These are phyloP conservation scores for Pogonomyrmex californicus DNA, from an alignment of 1,140 invertebrate genomes.

Conservation along the genomic window DNA sequence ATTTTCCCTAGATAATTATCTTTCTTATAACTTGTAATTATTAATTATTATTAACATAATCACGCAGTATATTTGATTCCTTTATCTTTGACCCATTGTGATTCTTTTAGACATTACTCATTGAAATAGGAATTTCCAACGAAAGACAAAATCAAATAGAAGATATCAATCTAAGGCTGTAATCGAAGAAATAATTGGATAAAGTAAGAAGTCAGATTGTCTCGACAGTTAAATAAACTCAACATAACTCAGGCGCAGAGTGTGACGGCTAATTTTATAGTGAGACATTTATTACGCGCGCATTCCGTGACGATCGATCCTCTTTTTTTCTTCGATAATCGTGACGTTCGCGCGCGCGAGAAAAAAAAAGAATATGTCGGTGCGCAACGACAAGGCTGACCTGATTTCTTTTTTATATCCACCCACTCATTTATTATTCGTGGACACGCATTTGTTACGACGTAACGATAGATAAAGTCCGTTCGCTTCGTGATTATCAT, in stretches of 20 bases:
- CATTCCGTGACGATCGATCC: slow-evolving; percentile 34
- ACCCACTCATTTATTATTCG: slow-evolving; percentile 38
- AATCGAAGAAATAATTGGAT: background rate
- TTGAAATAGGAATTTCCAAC: background rate
- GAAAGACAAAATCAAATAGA: slow-evolving; percentile 2
- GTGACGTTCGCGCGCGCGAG: slow-evolving; percentile 14
- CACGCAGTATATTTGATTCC: background rate
- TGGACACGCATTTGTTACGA: slow-evolving; percentile 26
- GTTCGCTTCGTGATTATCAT: slow-evolving; percentile 22
- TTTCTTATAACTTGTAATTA: background rate
- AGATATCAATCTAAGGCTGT: background rate
- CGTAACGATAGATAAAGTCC: slow-evolving; percentile 13
- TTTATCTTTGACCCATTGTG: background rate
- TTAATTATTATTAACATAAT: background rate
- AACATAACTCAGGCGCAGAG: slow-evolving; percentile 15
- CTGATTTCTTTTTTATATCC: slow-evolving; percentile 49
- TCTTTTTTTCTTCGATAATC: slow-evolving; percentile 12
- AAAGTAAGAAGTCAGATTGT: background rate
- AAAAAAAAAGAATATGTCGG: background rate
- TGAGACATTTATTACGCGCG: slow-evolving; percentile 30
- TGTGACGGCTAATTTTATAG: slow-evolving; percentile 45
- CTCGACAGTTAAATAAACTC: slow-evolving; percentile 26
- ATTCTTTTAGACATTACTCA: background rate
- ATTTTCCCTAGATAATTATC: background rate
- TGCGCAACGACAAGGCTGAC: slow-evolving; percentile 30